Base-by-base conservation (phyloP, 2,888 invertebrate species). In the Lottia gigantea region DNA sequence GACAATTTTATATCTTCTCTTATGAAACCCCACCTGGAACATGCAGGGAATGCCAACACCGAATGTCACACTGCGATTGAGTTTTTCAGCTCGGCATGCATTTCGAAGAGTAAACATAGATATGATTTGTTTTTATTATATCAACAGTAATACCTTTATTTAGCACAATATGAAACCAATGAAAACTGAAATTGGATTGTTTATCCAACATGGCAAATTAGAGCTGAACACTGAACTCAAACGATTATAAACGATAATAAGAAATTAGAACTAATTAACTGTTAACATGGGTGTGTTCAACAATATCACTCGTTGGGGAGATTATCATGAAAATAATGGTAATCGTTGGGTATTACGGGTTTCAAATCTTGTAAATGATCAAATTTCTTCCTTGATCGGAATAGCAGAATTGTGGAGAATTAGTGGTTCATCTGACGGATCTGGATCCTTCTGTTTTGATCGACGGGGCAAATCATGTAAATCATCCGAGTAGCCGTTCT, bases 331-430 rank as follows among this genome's bases (percentile, higher is more conserved):
- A 64, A 64, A 12, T 46, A 19, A 46, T 64, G 64, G 40, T 64
- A n/a, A 15, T 64, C 64, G 19, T 45, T 46, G 19, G 64, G 64
- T 14, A 64, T 64, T 6, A 64, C 31, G 6, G 40, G 45, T 46
- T 64, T 64, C 19, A 64, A 40, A n/a, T 64, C 45, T 46, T 64
- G 64, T 46, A 64, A 46, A 46, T 64, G 64, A 40, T 64, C 64
- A 40, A 23, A 64, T 45, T 64, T 64, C 26, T 40, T 64, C 19
- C n/a, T 64, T 64, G 31, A 64, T 40, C n/a, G 64, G 64, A 55
- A 55, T 55, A 8, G n/a, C 55, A 55, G 55, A 8, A 19, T 23
- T n/a, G 2, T 55, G 55, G 14, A 55, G 19, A n/a, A 23, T n/a
- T 16, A 19, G 55, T 55, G 55, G n/a, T 55, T 55, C 55, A n/a